A percentile compares a stretch with the other conserved stretches of the same genome.
Evolutionary conservation across 2,888 invertebrate genomes (phyloP).

Genomic region (Lasioglossum calceatum): DNA sequence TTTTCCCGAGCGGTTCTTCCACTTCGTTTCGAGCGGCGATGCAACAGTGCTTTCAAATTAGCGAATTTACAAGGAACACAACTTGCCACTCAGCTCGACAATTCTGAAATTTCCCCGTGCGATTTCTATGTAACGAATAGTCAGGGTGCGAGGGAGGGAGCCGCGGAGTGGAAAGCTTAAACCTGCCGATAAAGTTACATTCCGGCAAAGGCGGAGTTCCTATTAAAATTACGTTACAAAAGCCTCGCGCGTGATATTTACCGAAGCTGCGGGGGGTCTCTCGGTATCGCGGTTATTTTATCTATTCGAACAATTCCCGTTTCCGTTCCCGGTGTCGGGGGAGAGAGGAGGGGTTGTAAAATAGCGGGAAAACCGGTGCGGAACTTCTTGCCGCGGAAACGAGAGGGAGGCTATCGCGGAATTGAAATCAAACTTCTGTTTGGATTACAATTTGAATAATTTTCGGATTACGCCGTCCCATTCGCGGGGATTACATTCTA

Average conservation of each 20-base stretch:
- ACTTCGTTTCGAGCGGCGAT: not conserved
- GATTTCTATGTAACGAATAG: not conserved
- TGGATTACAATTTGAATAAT: slow-evolving; percentile 39
- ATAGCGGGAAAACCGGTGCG: slow-evolving; percentile 2
- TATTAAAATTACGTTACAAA: not conserved
- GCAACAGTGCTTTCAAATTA: not conserved
- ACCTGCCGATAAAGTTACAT: not conserved
- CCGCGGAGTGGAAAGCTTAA: not conserved
- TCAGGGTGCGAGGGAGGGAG: not conserved
- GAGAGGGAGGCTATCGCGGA: slow-evolving; percentile 5
- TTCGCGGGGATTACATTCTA: slow-evolving; percentile 23
- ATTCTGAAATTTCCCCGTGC: not conserved
- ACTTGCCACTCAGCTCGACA: not conserved
- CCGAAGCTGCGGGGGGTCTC: not conserved
- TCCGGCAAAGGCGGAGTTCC: not conserved
- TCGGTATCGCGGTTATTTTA: slow-evolving; percentile 5
- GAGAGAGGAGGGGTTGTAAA: not conserved
- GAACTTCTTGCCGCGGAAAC: slow-evolving; percentile 15
- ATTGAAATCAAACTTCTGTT: slow-evolving; percentile 33
- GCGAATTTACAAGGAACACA: not conserved
- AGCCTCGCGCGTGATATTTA: not conserved
- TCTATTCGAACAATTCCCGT: slow-evolving; percentile 10
- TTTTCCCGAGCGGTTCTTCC: not conserved
- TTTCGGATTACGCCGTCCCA: slow-evolving; percentile 32
- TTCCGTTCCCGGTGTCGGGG: not conserved